These are phyloP conservation scores for Coboldia fuscipes DNA, from an alignment of 1,140 invertebrate genomes.

Conservation along the genomic window DNA sequence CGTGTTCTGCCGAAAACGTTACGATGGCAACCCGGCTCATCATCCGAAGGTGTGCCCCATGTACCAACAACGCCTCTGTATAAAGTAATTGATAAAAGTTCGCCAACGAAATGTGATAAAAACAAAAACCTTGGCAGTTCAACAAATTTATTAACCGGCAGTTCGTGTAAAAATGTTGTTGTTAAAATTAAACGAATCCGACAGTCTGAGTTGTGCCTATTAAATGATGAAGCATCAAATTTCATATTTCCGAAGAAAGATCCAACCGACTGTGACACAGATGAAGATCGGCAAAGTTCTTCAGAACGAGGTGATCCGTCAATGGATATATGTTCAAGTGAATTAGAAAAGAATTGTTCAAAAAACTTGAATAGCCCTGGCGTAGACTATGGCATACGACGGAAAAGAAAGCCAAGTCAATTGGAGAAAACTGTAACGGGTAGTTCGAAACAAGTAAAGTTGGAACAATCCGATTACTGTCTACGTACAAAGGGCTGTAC, in stretches of 20 bases:
- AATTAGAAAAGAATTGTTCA: slow-evolving; percentile 1
- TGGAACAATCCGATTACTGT: not conserved
- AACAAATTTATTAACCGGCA: too few species aligned
- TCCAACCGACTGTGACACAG: slow-evolving; percentile 22
- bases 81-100: not conserved
- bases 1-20: too few species aligned
- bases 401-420: not conserved
- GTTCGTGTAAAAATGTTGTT: slow-evolving; percentile 2
- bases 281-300: slow-evolving; percentile 23
- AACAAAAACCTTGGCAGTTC: too few species aligned
- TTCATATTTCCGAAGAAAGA: slow-evolving; percentile 57
- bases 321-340: not conserved
- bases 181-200: slow-evolving; percentile 51
- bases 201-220: slow-evolving; percentile 42
- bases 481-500: too few species aligned
- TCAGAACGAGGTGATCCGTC: slow-evolving; percentile 6
- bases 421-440: too few species aligned
- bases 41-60: too few species aligned
- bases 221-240: slow-evolving; percentile 62
- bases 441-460: not conserved
- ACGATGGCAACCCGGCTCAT: too few species aligned
- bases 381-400: not conserved
- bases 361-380: not conserved
- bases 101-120: too few species aligned
- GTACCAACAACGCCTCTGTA: not conserved